Base-by-base conservation (phyloP, 1,140 invertebrate genomes). In the Physella acuta region DNA sequence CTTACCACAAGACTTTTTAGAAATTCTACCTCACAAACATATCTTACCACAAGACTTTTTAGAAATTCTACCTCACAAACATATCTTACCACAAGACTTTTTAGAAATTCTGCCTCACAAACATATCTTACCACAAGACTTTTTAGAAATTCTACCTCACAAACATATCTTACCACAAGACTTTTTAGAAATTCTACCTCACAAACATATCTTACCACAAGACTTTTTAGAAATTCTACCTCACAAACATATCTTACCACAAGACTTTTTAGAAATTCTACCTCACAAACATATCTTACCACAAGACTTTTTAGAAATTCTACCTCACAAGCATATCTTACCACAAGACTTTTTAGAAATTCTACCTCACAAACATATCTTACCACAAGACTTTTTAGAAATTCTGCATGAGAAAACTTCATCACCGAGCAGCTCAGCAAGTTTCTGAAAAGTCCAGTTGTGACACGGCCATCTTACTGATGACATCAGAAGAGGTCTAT, bases 341-440 rank as follows among this genome's bases (percentile, higher is more conserved):
- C 37, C 31, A 49, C 14, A 44, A 2, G 20, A 2, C 17, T 24
- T 62, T 17, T 3, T 37, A 62, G 59, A 37, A 39, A 8, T 20
- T 37, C 17, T 8, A 36, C 30, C 3, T 0, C 24, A 37, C 5
- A n/a, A 51, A 52, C 5, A 24, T 16, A 44, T 63, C 31, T 37
- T 37, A 55, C 33, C 52, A 55, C 63, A 66, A 14, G 63, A 36
- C 33, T 55, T 55, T 66, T 36, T 16, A 55, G 36, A 14, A 30
- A 64, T 20, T 3, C 62, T 8, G 37, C 62, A 64, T 2, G 44
- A 51, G 33, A 64, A 52, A 17, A n/a, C 2, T 52, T 64, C 52
- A 3, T 49, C 26, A 24, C n/a, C 49, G 20, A 64, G 17, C 1
- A 64, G 0, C 17, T 8, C 24, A 31, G 62, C 26, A 33, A 64